Conservation (phyloP, 2,113 vertebrate species). For the Phylloscopus trochiloides region DNA sequence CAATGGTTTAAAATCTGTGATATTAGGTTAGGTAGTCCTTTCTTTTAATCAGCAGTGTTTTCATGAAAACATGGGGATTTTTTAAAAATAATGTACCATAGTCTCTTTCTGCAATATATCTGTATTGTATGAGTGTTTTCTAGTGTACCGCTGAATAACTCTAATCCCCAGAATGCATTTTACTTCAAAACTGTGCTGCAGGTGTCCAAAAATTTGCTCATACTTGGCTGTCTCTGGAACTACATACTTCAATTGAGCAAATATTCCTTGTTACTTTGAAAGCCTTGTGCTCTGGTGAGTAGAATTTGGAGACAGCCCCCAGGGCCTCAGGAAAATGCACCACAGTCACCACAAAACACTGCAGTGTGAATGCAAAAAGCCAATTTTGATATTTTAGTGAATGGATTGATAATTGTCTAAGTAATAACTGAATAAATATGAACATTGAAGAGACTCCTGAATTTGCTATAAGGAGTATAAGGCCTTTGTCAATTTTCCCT, state of each 20-base stretch:
- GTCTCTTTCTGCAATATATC: not conserved
- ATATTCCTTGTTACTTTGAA: not conserved
- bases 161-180: not conserved
- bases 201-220: not conserved
- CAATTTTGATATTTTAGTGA: not conserved
- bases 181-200: not conserved
- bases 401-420: not conserved
- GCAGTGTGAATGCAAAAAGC: not conserved
- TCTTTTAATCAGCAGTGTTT: not conserved
- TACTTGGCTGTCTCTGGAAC: not conserved
- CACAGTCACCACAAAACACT: not conserved
- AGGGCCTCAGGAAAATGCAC: not conserved
- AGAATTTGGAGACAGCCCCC: not conserved
- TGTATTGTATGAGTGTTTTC: not conserved
- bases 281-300: not conserved
- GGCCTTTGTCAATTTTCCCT: not conserved
- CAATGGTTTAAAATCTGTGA: not conserved
- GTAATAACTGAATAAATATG: not conserved
- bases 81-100: not conserved
- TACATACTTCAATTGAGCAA: not conserved
- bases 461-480: not conserved
- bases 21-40: not conserved
- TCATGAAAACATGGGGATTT: rapidly evolving
- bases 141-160: not conserved
- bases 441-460: not conserved